phyloP scores from a whole-genome alignment of 2,113 vertebrate genomes.

The Apistogramma diplotaenia region DNA sequence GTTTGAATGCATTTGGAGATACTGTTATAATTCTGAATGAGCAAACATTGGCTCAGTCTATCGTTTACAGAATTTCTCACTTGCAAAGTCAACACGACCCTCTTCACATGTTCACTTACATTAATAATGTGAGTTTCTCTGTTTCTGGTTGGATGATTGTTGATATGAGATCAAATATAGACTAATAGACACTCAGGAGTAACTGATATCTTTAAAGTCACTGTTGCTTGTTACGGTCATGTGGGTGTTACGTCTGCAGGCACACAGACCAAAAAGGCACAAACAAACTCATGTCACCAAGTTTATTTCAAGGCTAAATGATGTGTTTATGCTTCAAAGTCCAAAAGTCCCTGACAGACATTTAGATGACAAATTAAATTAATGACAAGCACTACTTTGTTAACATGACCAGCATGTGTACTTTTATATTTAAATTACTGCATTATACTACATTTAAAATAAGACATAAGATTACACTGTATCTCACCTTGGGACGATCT shows the following conservation, averaged over 20 bases:
- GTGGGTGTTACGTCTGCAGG: too few species aligned
- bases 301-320: constrained; percentile 52
- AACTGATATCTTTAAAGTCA: too few species aligned
- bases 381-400: constrained; percentile 33
- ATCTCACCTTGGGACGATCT: constrained; percentile 55
- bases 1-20: not conserved
- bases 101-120: not conserved
- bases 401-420: constrained; percentile 77
- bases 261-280: not conserved
- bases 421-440: constrained; percentile 54
- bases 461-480: constrained; percentile 41
- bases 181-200: too few species aligned
- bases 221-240: too few species aligned
- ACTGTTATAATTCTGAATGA: not conserved
- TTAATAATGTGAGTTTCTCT: not conserved
- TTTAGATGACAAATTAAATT: constrained; percentile 56
- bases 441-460: constrained; percentile 38
- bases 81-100: not conserved
- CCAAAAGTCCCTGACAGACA: constrained; percentile 21
- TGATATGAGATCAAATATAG: too few species aligned
- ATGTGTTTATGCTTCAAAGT: constrained; percentile 25
- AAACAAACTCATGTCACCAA: not conserved
- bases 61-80: not conserved
- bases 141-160: too few species aligned
- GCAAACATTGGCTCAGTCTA: not conserved